Base-by-base conservation (phyloP, 2,797 vertebrate species). In the Bradypus variegatus region DNA sequence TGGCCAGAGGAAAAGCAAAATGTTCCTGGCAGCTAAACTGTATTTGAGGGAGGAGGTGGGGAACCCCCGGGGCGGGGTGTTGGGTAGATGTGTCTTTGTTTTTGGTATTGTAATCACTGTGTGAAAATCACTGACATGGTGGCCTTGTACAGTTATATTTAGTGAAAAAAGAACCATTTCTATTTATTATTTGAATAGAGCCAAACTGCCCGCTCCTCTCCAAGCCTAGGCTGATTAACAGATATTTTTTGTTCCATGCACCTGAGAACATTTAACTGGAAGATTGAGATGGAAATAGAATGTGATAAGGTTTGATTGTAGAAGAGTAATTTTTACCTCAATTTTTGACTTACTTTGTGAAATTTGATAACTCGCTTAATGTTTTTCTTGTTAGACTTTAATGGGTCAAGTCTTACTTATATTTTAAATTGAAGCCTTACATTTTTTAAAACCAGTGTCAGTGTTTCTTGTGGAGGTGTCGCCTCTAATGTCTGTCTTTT, bases 111-210 rank as follows among this genome's bases (percentile, higher is more conserved):
- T 48, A 16, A 38, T 48, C 76, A 31, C 92, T 93, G 95, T 94
- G 19, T 95, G 91, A 85, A 94, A 86, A 70, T 29, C 53, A 25
- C 78, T 90, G 83, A 78, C 86, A 19, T 55, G 31, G 80, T 60
- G 92, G 14, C 94, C 95, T 94, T 96, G 94, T 95, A 92, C 82
- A 91, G 92, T 87, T 95, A 94, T 96, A 94, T 65, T 92, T 88
- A 96, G 91, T 88, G 67, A 72, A 83, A 9, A 33, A 67, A 94
- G 73, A 38, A 76, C 69, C 82, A 1, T 90, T 96, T 96, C 77
- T 96, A 95, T 97, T 97, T 96, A 45, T 90, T 91, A 94, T 96
- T 95, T 91, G 94, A 97, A 95, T 95, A 96, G 76, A 87, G 84
- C 92, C 48, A 6, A n/a, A n/a, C 25, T 23, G 11, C n/a, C 80